These are phyloP conservation scores for Cremastobaeus sp. DNA, from an alignment of 2,888 invertebrate genomes.

Conservation along the genomic window DNA sequence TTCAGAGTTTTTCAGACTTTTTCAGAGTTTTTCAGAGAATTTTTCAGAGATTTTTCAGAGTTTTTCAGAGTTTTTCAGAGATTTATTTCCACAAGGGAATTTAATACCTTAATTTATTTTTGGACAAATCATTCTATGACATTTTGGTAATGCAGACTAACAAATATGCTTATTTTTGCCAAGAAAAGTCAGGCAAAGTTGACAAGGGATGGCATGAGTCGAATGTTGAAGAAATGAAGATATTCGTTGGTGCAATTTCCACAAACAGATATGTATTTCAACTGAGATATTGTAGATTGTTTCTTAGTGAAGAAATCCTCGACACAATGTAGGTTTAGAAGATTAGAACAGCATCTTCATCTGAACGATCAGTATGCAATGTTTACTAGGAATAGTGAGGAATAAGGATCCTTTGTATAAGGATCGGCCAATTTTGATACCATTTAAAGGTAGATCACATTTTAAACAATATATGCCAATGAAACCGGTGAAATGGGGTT, in stretches of 20 bases:
- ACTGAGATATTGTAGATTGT: conserved; percentile 10
- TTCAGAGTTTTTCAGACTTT: too few relatives aligned
- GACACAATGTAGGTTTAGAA: conserved; percentile 11
- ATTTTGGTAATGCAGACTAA: conserved; percentile 10
- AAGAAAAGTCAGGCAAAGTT: neutral
- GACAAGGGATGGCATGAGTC: neutral
- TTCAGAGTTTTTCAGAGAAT: too few relatives aligned
- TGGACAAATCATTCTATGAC: conserved; percentile 9
- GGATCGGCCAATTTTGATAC: conserved; percentile 17
- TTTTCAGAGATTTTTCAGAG: too few relatives aligned
- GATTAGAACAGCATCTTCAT: conserved; percentile 28
- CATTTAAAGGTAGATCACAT: conserved; percentile 6
- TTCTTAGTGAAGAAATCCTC: conserved; percentile 12
- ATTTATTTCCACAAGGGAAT: too few relatives aligned
- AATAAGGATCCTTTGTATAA: conserved; percentile 29
- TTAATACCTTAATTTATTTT: conserved; percentile 3
- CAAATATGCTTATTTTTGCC: conserved; percentile 4
- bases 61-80: too few relatives aligned
- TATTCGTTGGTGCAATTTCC: conserved; percentile 1
- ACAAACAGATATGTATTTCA: conserved; percentile 10
- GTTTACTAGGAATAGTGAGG: neutral
- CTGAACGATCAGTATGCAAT: conserved; percentile 16
- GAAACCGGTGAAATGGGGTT: conserved; percentile 20
- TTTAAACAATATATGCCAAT: conserved; percentile 27
- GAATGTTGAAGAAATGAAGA: neutral